Evolutionary conservation across 2,888 invertebrate species (phyloP).

Genomic region (Ochlodes sylvanus): DNA sequence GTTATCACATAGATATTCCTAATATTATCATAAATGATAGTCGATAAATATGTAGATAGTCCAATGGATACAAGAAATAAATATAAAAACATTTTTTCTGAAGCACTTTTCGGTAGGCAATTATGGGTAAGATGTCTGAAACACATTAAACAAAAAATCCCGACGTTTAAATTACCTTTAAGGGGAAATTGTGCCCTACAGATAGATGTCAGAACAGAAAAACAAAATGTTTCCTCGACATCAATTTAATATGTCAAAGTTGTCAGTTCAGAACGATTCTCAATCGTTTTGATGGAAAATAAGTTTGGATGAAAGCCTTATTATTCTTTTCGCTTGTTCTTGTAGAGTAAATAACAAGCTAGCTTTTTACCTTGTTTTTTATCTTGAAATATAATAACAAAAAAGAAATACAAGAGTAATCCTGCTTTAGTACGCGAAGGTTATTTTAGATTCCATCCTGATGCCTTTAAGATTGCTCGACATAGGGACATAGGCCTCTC

Average conservation of each 20-base stretch:
- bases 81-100: background rate
- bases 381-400: too few species aligned
- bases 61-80: too few species aligned
- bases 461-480: too few species aligned
- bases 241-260: slow-evolving; percentile 28
- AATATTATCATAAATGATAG: too few species aligned
- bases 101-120: background rate
- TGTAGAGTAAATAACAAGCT: background rate
- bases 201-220: slow-evolving; percentile 17
- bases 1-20: too few species aligned
- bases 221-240: slow-evolving; percentile 6
- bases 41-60: too few species aligned
- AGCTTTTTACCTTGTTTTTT: too few species aligned
- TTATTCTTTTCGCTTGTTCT: background rate
- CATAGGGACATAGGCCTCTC: too few species aligned
- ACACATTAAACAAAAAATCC: background rate
- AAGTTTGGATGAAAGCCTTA: background rate
- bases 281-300: slow-evolving; percentile 14
- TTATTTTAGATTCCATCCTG: too few species aligned
- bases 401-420: too few species aligned
- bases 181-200: slow-evolving; percentile 16
- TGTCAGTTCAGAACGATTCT: slow-evolving; percentile 18
- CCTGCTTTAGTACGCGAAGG: too few species aligned
- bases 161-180: background rate
- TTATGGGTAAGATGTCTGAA: background rate